Evolutionary conservation across 2,113 vertebrate species (phyloP), one percentile per base, ranked within the genome.

Genomic region (Neodontobutis hainanensis): DNA sequence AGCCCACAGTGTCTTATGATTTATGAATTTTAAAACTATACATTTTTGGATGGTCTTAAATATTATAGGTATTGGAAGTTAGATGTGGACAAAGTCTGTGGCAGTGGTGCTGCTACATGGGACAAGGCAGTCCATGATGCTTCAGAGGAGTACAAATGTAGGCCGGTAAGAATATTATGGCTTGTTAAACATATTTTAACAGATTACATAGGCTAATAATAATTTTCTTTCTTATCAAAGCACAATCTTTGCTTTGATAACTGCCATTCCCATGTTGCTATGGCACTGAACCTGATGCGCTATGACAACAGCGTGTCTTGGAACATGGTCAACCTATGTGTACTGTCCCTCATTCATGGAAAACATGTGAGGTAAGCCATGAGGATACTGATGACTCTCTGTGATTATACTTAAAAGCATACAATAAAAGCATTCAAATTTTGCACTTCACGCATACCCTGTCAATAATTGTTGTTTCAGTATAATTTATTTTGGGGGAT

Each of bases 231-330:
- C 62, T 61, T 68, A 3, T 36, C 12, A 8, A 64, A 99, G 97
- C 97, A 99, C 90, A 98, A 96, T 75, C 92, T 99, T 50, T 99
- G 96, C 91, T 95, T 96, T 68, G 97, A 99, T 87, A 99, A 99
- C 89, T 99, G 97, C 84, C 97, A 99, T 86, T 99, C 97, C 6
- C 97, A 99, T 0, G 97, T 99, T 15, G 96, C 97, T 8, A 88
- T 98, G 94, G 96, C 97, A 60, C 94, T 99, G 79, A 99, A 99
- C 83, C 82, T 98, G 43, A 99, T 99, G 97, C 93, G 88, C 10
- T 99, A 99, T 0, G 92, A 96, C 70, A 97, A 97, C 90, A 95
- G 95, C 91, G 92, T 93, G 8, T 95, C 92, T 15, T 99, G 97
- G 96, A 98, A 98, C 90, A 99, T 99, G 97, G 91, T 96, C 75